A percentile compares a stretch with the other conserved stretches of the same genome.
Conservation (phyloP, 2,797 vertebrate species). For the Aphelocoma californica region DNA sequence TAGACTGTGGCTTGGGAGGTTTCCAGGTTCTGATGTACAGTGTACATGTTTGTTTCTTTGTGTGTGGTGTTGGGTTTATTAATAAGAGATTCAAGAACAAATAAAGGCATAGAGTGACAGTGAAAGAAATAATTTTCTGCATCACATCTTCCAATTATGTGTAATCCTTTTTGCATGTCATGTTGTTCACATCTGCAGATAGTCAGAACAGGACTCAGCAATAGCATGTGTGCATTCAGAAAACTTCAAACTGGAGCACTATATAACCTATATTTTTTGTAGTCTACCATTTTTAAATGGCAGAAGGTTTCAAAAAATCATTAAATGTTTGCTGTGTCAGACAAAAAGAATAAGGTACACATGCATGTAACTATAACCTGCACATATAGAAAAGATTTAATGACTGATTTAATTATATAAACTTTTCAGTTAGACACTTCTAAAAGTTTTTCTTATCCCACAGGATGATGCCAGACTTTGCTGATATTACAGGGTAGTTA, state of each 20-base stretch:
- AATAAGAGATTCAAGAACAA: slow-evolving; percentile 1
- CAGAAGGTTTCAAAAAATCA: neutral
- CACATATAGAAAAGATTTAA: neutral
- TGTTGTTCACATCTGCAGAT: slow-evolving; percentile 15
- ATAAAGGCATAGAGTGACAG: slow-evolving; percentile 4
- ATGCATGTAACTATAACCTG: neutral
- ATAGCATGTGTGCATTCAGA: neutral
- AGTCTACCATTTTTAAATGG: neutral
- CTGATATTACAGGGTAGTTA: neutral
- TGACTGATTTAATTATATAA: neutral
- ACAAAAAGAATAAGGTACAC: neutral
- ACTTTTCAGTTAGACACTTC: neutral
- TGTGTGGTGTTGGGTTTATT: neutral
- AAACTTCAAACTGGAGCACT: neutral
- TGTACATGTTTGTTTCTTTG: slow-evolving; percentile 26
- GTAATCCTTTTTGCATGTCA: neutral
- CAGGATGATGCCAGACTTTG: neutral
- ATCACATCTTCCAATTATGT: slow-evolving; percentile 31
- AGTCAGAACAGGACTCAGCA: neutral
- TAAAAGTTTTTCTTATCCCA: neutral
- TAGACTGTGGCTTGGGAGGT: slow-evolving; percentile 10
- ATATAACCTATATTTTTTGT: neutral
- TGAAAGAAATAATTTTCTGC: slow-evolving; percentile 38
- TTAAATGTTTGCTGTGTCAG: neutral
- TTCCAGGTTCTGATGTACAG: slow-evolving; percentile 9